Evolutionary conservation across 2,888 invertebrate species (phyloP), one percentile per base, ranked within the genome.

Genomic region (Orchestes rusci): DNA sequence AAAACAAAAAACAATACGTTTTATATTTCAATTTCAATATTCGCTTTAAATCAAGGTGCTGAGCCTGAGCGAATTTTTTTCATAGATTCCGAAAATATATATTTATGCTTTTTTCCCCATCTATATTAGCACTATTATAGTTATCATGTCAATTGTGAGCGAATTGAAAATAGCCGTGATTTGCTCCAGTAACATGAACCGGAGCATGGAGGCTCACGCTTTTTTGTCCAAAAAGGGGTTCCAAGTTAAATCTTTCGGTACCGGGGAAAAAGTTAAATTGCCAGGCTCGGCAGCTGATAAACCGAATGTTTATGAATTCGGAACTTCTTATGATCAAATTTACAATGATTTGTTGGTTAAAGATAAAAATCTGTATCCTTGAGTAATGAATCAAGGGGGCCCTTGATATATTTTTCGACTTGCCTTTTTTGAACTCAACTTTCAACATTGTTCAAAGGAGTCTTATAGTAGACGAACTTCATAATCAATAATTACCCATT

Each of bases 171-270:
- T 97, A 59, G 97, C 97, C 16, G 94, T 99, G 42, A 90, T 95
- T 56, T 99, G 99, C 72, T 97, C 97, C 5, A 96, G 95, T 62
- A 99, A 99, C 68, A 99, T 99, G 93, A 99, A 99, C 66, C 78
- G 99, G 46, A 96, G 95, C 61, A 99, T 99, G 99, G 99, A 99
- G 73, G 97, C 97, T 12, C 99, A 99, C 72, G 90, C 90, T 45
- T 94, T 95, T 69, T 72, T 99, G 36, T 88, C 92, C 43, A 99
- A 99, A 73, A 95, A 95, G 63, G 97, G 97, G 10, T 97, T 91
- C 65, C 83, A 83, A 64, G 96, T 99, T 1, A 82, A 87, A 63
- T 96, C 95, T 0, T 96, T 84, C 71, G 93, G 93, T 12, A 91
- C 92, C 19, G 92, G 92, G 5, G 91, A 92, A 63, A 88, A 90